These are phyloP conservation scores for Chrysotoxum bicinctum DNA, from an alignment of 2,888 invertebrate species.

Conservation along the genomic window DNA sequence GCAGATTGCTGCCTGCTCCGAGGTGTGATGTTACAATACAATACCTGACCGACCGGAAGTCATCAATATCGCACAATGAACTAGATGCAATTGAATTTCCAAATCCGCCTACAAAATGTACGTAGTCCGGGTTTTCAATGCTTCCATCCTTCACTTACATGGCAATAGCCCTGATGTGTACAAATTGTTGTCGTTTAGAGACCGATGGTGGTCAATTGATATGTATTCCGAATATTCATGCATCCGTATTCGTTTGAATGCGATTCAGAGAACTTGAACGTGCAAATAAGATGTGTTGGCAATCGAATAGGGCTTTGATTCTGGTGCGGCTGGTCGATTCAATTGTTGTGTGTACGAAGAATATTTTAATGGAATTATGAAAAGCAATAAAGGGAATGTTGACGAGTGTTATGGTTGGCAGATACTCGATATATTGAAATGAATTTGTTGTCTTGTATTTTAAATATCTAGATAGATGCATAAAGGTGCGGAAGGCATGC, in stretches of 20 bases:
- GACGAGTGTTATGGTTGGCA: not conserved
- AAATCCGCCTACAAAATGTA: constrained; percentile 33
- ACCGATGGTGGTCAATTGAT: constrained; percentile 33
- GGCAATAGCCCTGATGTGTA: not conserved
- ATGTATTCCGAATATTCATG: constrained; percentile 28
- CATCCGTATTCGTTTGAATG: constrained; percentile 28
- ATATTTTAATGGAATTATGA: constrained; percentile 28
- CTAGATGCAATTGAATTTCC: constrained; percentile 61
- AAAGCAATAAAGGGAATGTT: not conserved
- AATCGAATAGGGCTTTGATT: constrained; percentile 9
- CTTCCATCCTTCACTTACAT: constrained; percentile 22
- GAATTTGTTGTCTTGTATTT: not conserved
- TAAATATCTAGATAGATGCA: no score
- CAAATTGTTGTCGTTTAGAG: constrained; percentile 12
- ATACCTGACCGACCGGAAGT: constrained; percentile 50
- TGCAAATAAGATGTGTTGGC: constrained; percentile 46
- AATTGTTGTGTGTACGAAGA: not conserved
- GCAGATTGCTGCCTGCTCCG: constrained; percentile 45
- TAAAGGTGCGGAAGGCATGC: no score
- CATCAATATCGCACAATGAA: constrained; percentile 66
- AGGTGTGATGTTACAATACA: constrained; percentile 61
- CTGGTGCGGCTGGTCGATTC: not conserved
- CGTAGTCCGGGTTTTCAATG: not conserved
- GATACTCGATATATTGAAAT: not conserved
- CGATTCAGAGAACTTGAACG: constrained; percentile 34